Base-by-base conservation (phyloP, 2,797 vertebrate genomes). In the Mareca strepera region DNA sequence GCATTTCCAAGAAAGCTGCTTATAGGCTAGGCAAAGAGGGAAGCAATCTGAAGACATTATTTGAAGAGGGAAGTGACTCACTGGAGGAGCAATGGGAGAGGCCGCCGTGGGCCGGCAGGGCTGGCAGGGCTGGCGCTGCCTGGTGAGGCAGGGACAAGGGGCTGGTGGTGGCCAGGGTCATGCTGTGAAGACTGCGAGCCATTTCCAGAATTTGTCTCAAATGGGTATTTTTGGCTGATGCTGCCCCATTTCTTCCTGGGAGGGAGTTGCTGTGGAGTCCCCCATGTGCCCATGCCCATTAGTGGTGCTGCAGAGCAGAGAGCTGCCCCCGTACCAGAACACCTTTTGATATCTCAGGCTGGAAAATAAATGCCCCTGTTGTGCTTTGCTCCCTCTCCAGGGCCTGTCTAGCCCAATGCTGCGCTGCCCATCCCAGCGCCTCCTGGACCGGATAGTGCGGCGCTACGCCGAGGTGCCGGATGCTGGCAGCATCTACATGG, bases 401-500 rank as follows among this genome's bases (percentile, higher is more conserved):
- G 98, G 98, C 67, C 97, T 98, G 73, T 43, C 97, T 14, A 98
- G 98, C 79, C 98, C 98, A 1, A 70, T 99, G 96, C 94, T 99
- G 82, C 98, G 98, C 82, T 99, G 98, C 78, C 98, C 98, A 0
- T 98, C 98, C 10, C 98, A 99, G 92, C 95, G 98, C 33, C 98
- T 98, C 50, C 94, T 98, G 94, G 98, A 98, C 92, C 97, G 98
- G 12, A 98, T 99, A 53, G 98, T 98, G 83, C 95, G 98, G 41
- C 98, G 98, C 80, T 98, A 98, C 0, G 98, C 98, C 1, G 98
- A 98, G 95, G 98, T 98, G 88, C 93, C 97, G 0, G 98, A 98
- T 0, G 98, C 98, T 3, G 98, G 98, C 46, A 99, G 98, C 92
- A 94, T 98, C 88, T 98, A 98, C 92, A 98, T 98, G 98, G 98